These are phyloP conservation scores for Gavialis gangeticus DNA, from an alignment of 2,113 vertebrate species.

Conservation along the genomic window DNA sequence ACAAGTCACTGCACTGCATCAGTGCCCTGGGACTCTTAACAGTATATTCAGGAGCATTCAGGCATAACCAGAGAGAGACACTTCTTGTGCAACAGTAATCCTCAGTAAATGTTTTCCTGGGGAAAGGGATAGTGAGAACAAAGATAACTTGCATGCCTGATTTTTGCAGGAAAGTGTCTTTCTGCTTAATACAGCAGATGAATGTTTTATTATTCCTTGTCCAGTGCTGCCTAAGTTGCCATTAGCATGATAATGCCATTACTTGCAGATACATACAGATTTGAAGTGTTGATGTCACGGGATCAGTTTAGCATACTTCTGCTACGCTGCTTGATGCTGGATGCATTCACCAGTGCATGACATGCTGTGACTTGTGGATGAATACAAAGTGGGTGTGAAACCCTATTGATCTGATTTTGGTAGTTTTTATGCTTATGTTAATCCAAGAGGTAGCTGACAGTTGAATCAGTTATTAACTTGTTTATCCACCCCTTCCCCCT, in stretches of 20 bases:
- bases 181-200: background rate
- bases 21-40: too few relatives aligned
- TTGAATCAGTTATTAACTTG: too few relatives aligned
- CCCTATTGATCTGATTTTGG: too few relatives aligned
- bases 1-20: background rate
- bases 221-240: background rate
- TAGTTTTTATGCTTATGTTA: too few relatives aligned
- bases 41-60: too few relatives aligned
- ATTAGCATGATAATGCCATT: background rate
- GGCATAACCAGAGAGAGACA: too few relatives aligned
- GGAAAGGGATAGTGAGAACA: background rate
- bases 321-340: background rate
- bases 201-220: background rate
- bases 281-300: background rate
- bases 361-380: too few relatives aligned
- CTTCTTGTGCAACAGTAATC: background rate
- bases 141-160: rapidly evolving
- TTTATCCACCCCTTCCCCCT: too few relatives aligned
- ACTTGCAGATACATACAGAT: background rate
- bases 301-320: background rate
- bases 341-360: rapidly evolving
- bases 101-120: background rate
- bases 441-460: too few relatives aligned
- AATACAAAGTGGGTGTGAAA: too few relatives aligned
- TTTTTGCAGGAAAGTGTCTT: background rate